Conservation (phyloP, 2,113 vertebrate species). For the Myxocyprinus asiaticus region DNA sequence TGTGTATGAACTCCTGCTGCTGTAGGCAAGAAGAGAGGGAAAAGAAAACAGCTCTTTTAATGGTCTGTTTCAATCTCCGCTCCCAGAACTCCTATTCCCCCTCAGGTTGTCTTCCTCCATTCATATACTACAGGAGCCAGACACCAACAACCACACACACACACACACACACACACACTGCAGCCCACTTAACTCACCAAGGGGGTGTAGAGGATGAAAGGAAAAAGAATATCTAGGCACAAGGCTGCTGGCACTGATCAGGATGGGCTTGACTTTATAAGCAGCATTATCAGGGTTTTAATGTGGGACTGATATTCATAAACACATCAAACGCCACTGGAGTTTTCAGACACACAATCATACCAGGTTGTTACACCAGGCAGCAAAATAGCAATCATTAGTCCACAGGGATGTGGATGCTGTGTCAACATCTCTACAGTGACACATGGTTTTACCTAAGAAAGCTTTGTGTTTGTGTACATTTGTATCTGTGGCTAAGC, state of each 20-base stretch:
- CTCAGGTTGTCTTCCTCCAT: conserved; percentile 33
- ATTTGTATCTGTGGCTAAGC: neutral
- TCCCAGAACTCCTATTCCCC: conserved; percentile 30
- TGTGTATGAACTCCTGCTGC: conserved; percentile 12
- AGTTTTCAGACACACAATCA: conserved; percentile 27
- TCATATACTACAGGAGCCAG: conserved; percentile 19
- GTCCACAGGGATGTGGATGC: conserved; percentile 16
- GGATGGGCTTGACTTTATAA: conserved; percentile 30
- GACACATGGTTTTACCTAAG: neutral
- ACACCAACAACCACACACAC: conserved; percentile 24
- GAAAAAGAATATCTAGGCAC: neutral
- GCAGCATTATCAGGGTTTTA: conserved; percentile 51
- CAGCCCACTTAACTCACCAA: conserved; percentile 22
- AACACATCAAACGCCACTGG: conserved; percentile 14
- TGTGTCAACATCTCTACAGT: conserved; percentile 25
- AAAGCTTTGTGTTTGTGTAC: neutral
- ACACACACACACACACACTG: conserved; percentile 26
- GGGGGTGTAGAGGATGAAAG: conserved; percentile 35
- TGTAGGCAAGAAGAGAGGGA: neutral
- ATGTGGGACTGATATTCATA: conserved; percentile 39
- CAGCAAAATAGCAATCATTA: conserved; percentile 22
- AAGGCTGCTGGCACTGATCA: conserved; percentile 23
- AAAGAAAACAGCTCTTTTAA: conserved; percentile 19
- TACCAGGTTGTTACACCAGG: conserved; percentile 5
- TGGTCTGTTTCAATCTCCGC: conserved; percentile 28